These are phyloP conservation scores for Hofmannophila pseudospretella DNA, from an alignment of 2,888 invertebrate species.

Conservation along the genomic window DNA sequence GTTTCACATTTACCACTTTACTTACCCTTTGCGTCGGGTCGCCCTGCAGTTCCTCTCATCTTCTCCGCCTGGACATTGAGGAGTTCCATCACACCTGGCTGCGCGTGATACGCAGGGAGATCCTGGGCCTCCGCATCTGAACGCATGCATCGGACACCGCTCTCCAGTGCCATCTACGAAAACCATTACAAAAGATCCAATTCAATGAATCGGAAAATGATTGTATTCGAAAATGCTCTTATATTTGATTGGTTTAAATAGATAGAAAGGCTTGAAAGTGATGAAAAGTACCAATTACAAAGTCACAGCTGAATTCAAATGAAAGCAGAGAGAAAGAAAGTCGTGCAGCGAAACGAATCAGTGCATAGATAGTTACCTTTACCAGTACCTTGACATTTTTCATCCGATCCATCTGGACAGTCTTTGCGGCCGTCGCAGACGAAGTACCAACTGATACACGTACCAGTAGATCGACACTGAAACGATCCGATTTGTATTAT, in stretches of 20 bases:
- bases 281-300: constrained; percentile 2
- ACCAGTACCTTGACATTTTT: constrained; percentile 83
- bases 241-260: no score
- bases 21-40: constrained; percentile 74
- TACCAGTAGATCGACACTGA: constrained; percentile 90
- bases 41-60: constrained; percentile 83
- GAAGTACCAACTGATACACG: constrained; percentile 95
- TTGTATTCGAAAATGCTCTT: background rate
- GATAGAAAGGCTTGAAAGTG: background rate
- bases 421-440: constrained; percentile 92
- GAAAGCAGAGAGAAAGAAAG: constrained; percentile 16
- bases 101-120: constrained; percentile 87
- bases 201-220: background rate
- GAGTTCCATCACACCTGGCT: constrained; percentile 87
- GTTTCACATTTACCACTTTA: background rate
- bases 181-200: background rate
- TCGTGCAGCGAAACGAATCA: constrained; percentile 25
- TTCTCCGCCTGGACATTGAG: constrained; percentile 87
- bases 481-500: no score
- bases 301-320: constrained; percentile 8
- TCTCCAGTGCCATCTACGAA: constrained; percentile 56
- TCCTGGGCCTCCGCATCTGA: constrained; percentile 82
- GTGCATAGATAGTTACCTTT: constrained; percentile 61
- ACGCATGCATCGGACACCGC: constrained; percentile 84
- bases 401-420: constrained; percentile 92